These are phyloP conservation scores for Cyphomyrus plagiostoma DNA, from an alignment of 2,113 vertebrate species.

Conservation along the genomic window DNA sequence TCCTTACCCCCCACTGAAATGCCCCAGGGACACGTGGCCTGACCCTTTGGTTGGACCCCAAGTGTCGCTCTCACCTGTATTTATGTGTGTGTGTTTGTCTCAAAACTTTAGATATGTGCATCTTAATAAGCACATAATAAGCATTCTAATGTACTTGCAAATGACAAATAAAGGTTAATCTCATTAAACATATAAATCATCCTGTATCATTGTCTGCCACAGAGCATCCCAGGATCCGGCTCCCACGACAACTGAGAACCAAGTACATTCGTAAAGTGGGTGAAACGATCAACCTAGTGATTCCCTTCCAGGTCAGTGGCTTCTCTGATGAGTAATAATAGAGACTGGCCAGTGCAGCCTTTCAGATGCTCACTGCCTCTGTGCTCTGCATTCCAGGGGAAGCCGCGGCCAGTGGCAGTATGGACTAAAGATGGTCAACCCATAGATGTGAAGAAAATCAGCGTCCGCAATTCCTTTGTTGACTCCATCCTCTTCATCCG, in stretches of 20 bases:
- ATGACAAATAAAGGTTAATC: not conserved
- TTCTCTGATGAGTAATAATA: not conserved
- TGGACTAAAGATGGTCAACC: slow-evolving; percentile 78
- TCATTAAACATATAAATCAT: not conserved
- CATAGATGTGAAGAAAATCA: slow-evolving; percentile 61
- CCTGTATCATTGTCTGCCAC: slow-evolving; percentile 2
- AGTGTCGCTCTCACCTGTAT: not conserved
- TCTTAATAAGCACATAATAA: not conserved
- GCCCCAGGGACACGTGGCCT: not conserved
- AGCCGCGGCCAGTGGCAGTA: slow-evolving; percentile 70
- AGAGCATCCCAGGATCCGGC: slow-evolving; percentile 85
- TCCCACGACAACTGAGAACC: slow-evolving; percentile 76
- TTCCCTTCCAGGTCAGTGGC: slow-evolving; percentile 78
- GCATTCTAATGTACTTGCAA: not conserved
- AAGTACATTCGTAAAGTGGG: slow-evolving; percentile 77
- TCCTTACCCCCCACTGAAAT: not conserved
- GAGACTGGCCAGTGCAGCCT: not conserved
- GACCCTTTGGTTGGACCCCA: not conserved
- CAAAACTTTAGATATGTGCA: not conserved
- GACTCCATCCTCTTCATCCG: slow-evolving; percentile 83
- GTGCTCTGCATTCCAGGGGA: slow-evolving; percentile 59
- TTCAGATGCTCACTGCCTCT: not conserved
- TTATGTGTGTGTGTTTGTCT: not conserved
- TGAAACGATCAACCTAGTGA: slow-evolving; percentile 73
- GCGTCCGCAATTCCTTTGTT: slow-evolving; percentile 63